Evolutionary conservation across 2,888 invertebrate genomes (phyloP).

Genomic region (Epinotia demarniana): DNA sequence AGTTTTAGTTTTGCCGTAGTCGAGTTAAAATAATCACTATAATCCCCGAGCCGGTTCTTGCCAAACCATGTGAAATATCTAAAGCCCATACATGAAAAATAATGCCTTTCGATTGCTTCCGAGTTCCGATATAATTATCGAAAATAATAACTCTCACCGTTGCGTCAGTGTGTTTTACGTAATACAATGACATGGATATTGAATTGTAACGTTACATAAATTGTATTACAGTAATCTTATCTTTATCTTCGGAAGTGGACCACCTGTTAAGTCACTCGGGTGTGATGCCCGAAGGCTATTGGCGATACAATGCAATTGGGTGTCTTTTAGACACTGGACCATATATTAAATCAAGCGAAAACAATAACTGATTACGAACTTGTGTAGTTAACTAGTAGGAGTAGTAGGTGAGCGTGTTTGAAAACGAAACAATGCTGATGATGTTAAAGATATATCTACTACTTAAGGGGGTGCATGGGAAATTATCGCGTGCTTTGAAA

Average conservation of each 20-base stretch:
- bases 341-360: too few relatives aligned
- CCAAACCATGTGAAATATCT: constrained; percentile 2
- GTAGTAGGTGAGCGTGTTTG: too few relatives aligned
- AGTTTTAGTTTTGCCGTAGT: too few relatives aligned
- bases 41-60: not conserved
- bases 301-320: not conserved
- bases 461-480: too few relatives aligned
- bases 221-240: constrained; percentile 32
- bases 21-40: too few relatives aligned
- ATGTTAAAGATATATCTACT: too few relatives aligned
- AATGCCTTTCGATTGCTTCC: constrained; percentile 40
- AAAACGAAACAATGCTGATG: too few relatives aligned
- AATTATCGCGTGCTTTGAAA: too few relatives aligned
- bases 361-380: too few relatives aligned
- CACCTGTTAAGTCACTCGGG: constrained; percentile 24
- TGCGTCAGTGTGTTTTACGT: constrained; percentile 42
- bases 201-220: constrained; percentile 39
- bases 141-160: constrained; percentile 44
- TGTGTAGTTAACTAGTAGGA: too few relatives aligned
- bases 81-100: constrained; percentile 39
- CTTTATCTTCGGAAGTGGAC: constrained; percentile 25
- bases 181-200: constrained; percentile 41
- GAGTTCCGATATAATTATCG: constrained; percentile 40
- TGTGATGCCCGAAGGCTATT: not conserved
- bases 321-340: not conserved